phyloP scores from a whole-genome alignment of 2,888 invertebrate genomes.

The Drosophila koepferae region DNA sequence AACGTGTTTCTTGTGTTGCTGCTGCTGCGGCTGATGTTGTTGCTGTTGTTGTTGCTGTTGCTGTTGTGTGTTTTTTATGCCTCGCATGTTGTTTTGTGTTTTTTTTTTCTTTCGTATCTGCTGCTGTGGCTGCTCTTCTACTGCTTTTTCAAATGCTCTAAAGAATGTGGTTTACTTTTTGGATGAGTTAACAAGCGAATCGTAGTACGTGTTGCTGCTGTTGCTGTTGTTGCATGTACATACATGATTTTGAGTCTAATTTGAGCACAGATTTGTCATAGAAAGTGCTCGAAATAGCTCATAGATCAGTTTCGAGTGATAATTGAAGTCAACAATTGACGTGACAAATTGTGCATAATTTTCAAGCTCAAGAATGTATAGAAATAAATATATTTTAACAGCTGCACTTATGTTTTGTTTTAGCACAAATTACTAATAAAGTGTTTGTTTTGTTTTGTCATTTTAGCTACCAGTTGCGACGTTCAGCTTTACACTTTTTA shows the following conservation, averaged over 20 bases:
- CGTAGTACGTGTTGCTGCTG: constrained; percentile 47
- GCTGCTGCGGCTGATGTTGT: constrained; percentile 20
- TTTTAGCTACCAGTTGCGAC: constrained; percentile 38
- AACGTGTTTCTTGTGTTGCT: constrained; percentile 67
- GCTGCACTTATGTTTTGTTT: neutral
- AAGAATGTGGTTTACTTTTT: constrained; percentile 81
- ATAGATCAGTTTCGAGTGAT: constrained; percentile 73
- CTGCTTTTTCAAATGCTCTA: constrained; percentile 66
- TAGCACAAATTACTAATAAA: constrained; percentile 21
- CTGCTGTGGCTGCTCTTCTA: constrained; percentile 20
- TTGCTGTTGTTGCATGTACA: constrained; percentile 40
- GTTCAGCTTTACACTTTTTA: neutral
- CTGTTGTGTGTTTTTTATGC: constrained; percentile 58
- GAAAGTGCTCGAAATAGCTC: constrained; percentile 60
- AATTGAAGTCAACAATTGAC: constrained; percentile 66
- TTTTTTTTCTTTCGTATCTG: constrained; percentile 16
- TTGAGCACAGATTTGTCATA: constrained; percentile 72
- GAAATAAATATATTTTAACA: neutral
- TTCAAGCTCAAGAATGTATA: neutral
- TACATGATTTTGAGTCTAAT: constrained; percentile 63
- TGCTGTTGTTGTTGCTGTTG: constrained; percentile 25
- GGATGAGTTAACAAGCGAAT: constrained; percentile 81
- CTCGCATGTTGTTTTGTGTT: constrained; percentile 58
- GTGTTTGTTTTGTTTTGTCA: neutral
- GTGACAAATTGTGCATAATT: constrained; percentile 62